Evolutionary conservation across 2,797 vertebrate genomes (phyloP), one percentile per base, ranked within the genome.

Genomic region (Acanthornis magna): DNA sequence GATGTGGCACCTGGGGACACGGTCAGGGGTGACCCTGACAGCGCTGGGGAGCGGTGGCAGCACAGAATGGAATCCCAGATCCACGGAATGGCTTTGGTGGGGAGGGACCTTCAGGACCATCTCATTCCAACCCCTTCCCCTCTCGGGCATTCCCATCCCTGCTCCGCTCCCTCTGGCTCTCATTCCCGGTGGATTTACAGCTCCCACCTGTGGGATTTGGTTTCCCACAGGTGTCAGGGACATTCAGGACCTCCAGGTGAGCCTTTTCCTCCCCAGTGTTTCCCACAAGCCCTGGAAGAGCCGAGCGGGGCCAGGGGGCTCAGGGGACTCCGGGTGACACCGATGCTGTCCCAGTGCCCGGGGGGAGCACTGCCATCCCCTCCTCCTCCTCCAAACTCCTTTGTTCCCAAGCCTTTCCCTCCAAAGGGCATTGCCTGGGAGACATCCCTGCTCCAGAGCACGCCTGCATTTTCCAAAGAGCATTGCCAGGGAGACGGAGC

Each of bases 391-490:
- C 61, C 27, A 4, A 34, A 17, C 53, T 16, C 14, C 63, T 81
- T 63, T 63, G 13, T 66, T 79, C 60, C 53, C 1, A 0, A n/a
- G 62, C 27, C 66, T 70, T 25, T 66, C 55, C 40, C 29, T 71
- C 23, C 67, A 71, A 85, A 91, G 74, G 67, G 60, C 92, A 96
- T 85, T 48, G 47, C 67, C 84, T 67, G 74, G 92, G 91, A 92
- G 78, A 79, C 60, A 51, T 20, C 36, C 21, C 11, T 47, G 55
- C 22, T 11, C 20, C 75, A 54, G 29, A 55, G 79, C 67, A 7
- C 3, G 7, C 29, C 27, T 50, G 47, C 25, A 21, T 55, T 65
- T 91, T 58, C 63, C 71, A 85, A 82, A 94, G 81, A 63, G 53
- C 89, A 93, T 60, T 34, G 71, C 89, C 48, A 50, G 6, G 48